Base-by-base conservation (phyloP, 2,113 vertebrate species). In the Glaucidium brasilianum region DNA sequence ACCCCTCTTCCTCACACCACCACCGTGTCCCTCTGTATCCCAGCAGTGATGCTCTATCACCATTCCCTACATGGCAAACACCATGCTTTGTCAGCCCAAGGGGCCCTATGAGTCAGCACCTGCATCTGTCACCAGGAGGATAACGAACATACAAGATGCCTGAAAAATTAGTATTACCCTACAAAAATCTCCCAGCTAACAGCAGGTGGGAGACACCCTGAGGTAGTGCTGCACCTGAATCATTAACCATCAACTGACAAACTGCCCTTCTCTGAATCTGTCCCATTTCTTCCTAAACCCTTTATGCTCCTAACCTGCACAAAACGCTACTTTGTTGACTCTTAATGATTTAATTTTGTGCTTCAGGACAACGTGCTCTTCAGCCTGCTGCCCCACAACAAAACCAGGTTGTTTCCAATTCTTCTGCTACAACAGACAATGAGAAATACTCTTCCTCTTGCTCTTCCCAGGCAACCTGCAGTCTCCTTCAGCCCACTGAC, bases 361-460 rank as follows among this genome's bases (percentile, higher is more conserved):
- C 59, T 69, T 86, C 59, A 64, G 35, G 35, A 60, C 63, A 83
- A 35, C 53, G 15, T 0, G 2, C 32, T 81, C 64, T 49, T 7
- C 7, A 81, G 13, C 50, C 82, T 72, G 47, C 39, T 49, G 37
- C 53, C 66, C 78, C 37, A 37, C 30, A 74, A 18, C 47, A 85
- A 74, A 80, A 59, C 29, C 21, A 87, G 39, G 52, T 1, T 2
- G 41, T 58, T 71, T 81, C 68, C 63, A 55, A 29, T 25, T 49
- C 56, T 78, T 49, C 35, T 71, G 77, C 39, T 71, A 13, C 0
- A 3, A 80, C 9, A 37, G 47, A 73, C 1, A 1, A 35, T 0
- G 6, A 73, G 29, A 52, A 41, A 43, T 56, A 39, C 52, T 82
- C n/a, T 55, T 90, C 25, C 11, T 34, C 35, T 55, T 4, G 6